These are phyloP conservation scores for Pomacea maculata DNA, from an alignment of 1,140 invertebrate species.

Conservation along the genomic window DNA sequence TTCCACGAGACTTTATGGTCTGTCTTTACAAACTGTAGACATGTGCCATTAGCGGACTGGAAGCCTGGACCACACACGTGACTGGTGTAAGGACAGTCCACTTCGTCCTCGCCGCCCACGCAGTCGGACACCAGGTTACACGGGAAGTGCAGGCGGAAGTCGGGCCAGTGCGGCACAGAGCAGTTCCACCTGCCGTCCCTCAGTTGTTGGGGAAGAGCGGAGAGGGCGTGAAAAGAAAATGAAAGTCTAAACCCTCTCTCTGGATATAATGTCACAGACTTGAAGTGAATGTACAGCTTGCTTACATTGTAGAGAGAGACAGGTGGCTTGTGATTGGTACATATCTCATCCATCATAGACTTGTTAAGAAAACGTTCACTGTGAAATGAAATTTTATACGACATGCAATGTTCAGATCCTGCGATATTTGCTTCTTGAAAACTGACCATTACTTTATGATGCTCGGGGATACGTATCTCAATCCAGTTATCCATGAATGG, in stretches of 20 bases:
- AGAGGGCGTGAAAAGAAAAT: not conserved
- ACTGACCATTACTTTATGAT: not conserved
- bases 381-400: too few relatives aligned
- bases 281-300: not conserved
- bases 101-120: too few relatives aligned
- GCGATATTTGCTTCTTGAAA: not conserved
- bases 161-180: too few relatives aligned
- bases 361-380: not conserved
- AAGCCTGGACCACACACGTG: not conserved
- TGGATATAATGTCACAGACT: too few relatives aligned
- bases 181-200: too few relatives aligned
- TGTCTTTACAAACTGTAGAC: not conserved
- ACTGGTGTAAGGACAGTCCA: conserved; percentile 19
- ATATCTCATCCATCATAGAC: not conserved
- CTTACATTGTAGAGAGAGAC: not conserved
- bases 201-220: not conserved
- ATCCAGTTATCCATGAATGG: not conserved
- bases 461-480: not conserved
- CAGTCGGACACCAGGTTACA: too few relatives aligned
- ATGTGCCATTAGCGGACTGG: not conserved
- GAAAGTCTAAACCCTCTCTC: not conserved
- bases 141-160: too few relatives aligned
- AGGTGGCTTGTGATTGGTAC: not conserved
- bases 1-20: not conserved
- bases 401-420: not conserved